phyloP scores from a whole-genome alignment of 1,140 invertebrate genomes.

The Notospermus geniculatus region DNA sequence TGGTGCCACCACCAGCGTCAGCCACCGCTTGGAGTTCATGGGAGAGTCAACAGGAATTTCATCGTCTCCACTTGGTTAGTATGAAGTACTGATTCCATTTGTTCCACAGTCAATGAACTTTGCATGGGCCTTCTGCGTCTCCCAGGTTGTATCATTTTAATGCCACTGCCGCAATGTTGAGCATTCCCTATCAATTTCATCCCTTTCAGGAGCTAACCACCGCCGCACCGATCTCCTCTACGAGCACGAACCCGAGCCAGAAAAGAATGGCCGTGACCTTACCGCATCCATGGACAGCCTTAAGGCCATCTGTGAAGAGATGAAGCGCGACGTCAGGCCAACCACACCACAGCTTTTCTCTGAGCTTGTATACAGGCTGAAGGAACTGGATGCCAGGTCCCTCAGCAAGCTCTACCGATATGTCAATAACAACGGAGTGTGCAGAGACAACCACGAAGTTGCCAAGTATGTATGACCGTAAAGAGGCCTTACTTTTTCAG shows the following conservation, averaged over 20 bases:
- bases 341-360: constrained; percentile 55
- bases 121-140: too few relatives aligned
- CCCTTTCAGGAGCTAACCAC: constrained; percentile 20
- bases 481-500: too few relatives aligned
- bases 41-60: constrained; percentile 21
- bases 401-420: constrained; percentile 28
- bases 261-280: not conserved
- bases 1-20: constrained; percentile 68
- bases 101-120: too few relatives aligned
- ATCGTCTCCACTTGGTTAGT: not conserved
- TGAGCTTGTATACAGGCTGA: constrained; percentile 37
- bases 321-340: constrained; percentile 32
- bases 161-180: too few relatives aligned
- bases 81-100: not conserved
- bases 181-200: not conserved
- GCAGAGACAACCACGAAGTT: constrained; percentile 28
- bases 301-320: constrained; percentile 31
- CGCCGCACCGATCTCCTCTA: constrained; percentile 25
- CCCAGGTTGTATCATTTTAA: too few relatives aligned
- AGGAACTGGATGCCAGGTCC: constrained; percentile 25
- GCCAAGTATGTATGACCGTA: constrained; percentile 25
- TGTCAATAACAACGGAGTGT: constrained; percentile 27
- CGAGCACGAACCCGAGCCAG: constrained; percentile 26
- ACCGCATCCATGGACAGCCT: constrained; percentile 25
- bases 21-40: constrained; percentile 61